Base-by-base conservation (phyloP, 2,113 vertebrate species). In the Tricholaema leucomelas region DNA sequence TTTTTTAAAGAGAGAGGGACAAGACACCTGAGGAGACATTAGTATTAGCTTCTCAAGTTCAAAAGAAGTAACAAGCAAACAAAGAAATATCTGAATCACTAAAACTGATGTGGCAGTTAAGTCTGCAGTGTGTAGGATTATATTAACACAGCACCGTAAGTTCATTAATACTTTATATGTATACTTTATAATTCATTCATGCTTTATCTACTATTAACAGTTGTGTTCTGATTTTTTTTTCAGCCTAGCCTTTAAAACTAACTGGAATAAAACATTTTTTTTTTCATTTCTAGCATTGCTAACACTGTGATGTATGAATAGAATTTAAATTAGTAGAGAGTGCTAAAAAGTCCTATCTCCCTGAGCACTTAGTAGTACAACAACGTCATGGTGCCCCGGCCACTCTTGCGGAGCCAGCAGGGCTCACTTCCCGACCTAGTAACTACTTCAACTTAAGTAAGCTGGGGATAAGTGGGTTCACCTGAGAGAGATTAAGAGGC, bases 381-480 rank as follows among this genome's bases (percentile, higher is more conserved):
- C 15, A 40, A 54, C 6, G n/a, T 30, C 36, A 31, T 10, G 9
- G 28, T 30, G 60, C 6, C 65, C 77, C 2, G 50, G 31, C 16
- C 54, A 2, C 36, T 27, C 30, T 1, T 2, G 35, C 0, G 25
- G 3, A 42, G 28, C 16, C 65, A 7, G 25, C 2, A 12, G 31
- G 9, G n/a, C 21, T 6, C 1, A 3, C 2, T 19, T n/a, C 63
- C 67, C 14, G 46, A 23, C 3, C 8, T 8, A 55, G 16, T 8
- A 36, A 36, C 66, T 5, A 36, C 31, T 4, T n/a, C 16, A 4
- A 2, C 56, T 36, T 8, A 8, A 23, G 15, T 2, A 6, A 33
- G 9, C 33, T 3, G 33, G 12, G 46, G 10, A 1, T 5, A 5
- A 28, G 5, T 2, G 1, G 1, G 11, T 24, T 21, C 59, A 20